phyloP scores from a whole-genome alignment of 2,888 invertebrate species.

The Hermodice carunculata region DNA sequence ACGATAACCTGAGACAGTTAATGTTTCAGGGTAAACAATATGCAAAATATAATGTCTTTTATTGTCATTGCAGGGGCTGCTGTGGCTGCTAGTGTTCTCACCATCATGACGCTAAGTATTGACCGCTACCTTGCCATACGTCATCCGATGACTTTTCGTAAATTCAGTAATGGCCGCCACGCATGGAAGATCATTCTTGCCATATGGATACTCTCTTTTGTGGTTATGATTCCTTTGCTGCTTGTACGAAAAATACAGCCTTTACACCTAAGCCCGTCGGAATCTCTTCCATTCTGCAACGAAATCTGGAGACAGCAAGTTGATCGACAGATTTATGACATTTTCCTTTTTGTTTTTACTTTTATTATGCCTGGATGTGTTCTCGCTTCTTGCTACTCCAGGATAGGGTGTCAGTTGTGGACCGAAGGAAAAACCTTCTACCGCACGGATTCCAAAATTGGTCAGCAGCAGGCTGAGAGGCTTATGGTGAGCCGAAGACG shows the following conservation, averaged over 20 bases:
- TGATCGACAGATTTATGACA: neutral
- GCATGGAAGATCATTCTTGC: conserved; percentile 75
- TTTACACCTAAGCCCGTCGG: neutral
- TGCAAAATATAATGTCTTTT: too few relatives aligned
- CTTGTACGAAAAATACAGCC: too few relatives aligned
- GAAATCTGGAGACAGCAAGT: neutral
- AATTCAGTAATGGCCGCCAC: conserved; percentile 79
- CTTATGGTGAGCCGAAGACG: neutral
- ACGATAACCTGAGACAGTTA: too few relatives aligned
- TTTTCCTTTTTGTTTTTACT: neutral
- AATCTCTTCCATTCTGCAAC: neutral
- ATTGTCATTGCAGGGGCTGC: conserved; percentile 68
- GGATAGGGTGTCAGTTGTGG: neutral
- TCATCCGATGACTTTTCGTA: conserved; percentile 80
- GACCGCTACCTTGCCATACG: conserved; percentile 80
- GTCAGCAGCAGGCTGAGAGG: neutral
- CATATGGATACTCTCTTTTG: conserved; percentile 19
- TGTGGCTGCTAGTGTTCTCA: conserved; percentile 84
- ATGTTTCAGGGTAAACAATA: too few relatives aligned
- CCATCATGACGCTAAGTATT: conserved; percentile 85
- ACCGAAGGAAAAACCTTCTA: neutral
- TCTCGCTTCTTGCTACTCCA: neutral
- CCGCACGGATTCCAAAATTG: conserved; percentile 16
- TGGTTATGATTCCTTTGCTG: conserved; percentile 20
- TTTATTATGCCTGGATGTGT: neutral